Evolutionary conservation across 2,888 invertebrate genomes (phyloP).

Genomic region (Schrankia costaestrigalis): DNA sequence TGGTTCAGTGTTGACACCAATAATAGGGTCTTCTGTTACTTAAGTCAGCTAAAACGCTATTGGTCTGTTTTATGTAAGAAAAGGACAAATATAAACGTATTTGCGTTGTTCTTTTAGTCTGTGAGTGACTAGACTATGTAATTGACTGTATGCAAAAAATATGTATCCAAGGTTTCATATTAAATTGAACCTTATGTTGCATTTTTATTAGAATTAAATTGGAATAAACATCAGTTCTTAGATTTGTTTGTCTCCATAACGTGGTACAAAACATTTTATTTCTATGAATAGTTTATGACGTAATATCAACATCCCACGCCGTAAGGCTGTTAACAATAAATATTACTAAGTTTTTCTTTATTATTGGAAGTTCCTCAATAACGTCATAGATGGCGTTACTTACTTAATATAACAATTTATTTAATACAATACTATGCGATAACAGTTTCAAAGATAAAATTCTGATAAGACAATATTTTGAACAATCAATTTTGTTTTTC

Average conservation of each 20-base stretch:
- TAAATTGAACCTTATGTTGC: slow-evolving; percentile 8
- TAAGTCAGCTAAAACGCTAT: slow-evolving; percentile 18
- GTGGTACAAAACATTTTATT: slow-evolving; percentile 14
- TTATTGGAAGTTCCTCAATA: slow-evolving; percentile 15
- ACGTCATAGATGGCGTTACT: slow-evolving; percentile 49
- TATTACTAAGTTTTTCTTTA: slow-evolving; percentile 12
- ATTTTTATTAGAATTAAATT: neutral
- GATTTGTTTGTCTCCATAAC: slow-evolving; percentile 19
- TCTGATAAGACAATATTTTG: too few relatives aligned
- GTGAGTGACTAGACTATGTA: slow-evolving; percentile 1
- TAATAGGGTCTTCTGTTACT: slow-evolving; percentile 26
- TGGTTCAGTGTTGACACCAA: slow-evolving; percentile 19
- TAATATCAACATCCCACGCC: slow-evolving; percentile 11
- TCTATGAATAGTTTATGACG: slow-evolving; percentile 32
- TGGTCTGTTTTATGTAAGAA: slow-evolving; percentile 24
- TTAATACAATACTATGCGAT: neutral
- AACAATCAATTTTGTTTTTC: too few relatives aligned
- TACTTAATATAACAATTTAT: slow-evolving; percentile 10
- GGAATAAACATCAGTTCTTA: slow-evolving; percentile 9
- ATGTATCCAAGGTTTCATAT: neutral
- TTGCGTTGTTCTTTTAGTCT: slow-evolving; percentile 6
- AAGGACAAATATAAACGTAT: slow-evolving; percentile 24
- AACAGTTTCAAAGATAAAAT: neutral
- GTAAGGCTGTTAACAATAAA: slow-evolving; percentile 10
- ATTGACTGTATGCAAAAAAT: neutral